Evolutionary conservation across 2,797 vertebrate species (phyloP).

Genomic region (Xyrichtys novacula): DNA sequence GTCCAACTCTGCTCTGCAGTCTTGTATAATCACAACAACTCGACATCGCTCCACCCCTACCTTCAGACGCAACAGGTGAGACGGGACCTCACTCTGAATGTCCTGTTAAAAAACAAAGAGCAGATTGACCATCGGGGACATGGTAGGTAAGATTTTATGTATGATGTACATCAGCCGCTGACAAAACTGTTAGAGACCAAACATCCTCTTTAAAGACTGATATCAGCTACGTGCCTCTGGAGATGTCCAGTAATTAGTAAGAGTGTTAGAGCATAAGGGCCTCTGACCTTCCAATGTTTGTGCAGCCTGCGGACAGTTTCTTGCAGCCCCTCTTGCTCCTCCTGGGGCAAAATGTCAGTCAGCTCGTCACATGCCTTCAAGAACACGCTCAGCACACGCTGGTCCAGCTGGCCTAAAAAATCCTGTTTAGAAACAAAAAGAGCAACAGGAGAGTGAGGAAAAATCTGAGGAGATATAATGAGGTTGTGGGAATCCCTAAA

Average conservation of each 20-base stretch:
- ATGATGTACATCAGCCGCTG: not conserved
- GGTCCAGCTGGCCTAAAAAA: slow-evolving; percentile 95
- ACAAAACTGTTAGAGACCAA: slow-evolving; percentile 11
- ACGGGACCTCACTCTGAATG: slow-evolving; percentile 89
- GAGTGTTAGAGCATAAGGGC: slow-evolving; percentile 54
- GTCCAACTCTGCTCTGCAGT: slow-evolving; percentile 88
- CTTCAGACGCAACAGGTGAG: slow-evolving; percentile 91
- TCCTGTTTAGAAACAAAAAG: slow-evolving; percentile 82
- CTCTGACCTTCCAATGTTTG: slow-evolving; percentile 96
- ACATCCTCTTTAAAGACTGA: slow-evolving; percentile 1
- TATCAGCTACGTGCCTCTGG: slow-evolving; percentile 36
- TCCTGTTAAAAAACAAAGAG: slow-evolving; percentile 78
- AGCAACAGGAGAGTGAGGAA: not conserved
- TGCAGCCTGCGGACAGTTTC: slow-evolving; percentile 96
- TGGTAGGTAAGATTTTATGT: slow-evolving; percentile 2
- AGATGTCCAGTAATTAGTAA: slow-evolving; percentile 59
- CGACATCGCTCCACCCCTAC: slow-evolving; percentile 88
- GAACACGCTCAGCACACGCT: slow-evolving; percentile 94
- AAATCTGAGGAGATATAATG: not conserved
- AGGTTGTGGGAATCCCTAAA: too few species aligned
- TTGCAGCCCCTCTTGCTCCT: slow-evolving; percentile 93
- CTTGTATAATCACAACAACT: slow-evolving; percentile 84
- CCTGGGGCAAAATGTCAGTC: slow-evolving; percentile 96
- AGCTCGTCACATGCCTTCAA: slow-evolving; percentile 98
- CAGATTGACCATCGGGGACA: slow-evolving; percentile 7